Percentiles rank a stretch among this genome's conserved stretches.
Conservation (phyloP, 2,113 vertebrate species). For the Sebastes fasciatus region DNA sequence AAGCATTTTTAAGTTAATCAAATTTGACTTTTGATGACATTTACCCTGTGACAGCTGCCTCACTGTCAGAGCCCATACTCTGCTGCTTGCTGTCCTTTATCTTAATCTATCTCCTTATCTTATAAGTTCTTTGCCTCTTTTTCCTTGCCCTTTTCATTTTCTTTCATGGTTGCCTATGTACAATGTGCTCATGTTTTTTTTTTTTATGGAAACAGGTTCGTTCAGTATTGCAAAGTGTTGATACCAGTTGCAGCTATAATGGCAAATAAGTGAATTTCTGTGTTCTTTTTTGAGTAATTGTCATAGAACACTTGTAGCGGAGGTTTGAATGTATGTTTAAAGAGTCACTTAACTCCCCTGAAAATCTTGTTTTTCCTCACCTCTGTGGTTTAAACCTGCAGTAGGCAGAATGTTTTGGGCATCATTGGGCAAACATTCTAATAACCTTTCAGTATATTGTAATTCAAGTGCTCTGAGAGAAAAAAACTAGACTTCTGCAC, state of each 20-base stretch:
- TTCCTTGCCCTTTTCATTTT: neutral
- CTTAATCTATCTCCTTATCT: neutral
- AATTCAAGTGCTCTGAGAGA: too few relatives aligned
- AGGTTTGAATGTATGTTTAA: neutral
- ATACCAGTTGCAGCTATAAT: neutral
- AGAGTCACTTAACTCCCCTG: neutral
- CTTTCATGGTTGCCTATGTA: neutral
- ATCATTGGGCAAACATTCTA: too few relatives aligned
- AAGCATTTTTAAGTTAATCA: neutral
- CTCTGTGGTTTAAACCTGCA: neutral
- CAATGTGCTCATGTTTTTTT: neutral
- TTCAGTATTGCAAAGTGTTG: neutral
- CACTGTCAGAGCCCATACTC: neutral
- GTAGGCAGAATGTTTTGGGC: too few relatives aligned
- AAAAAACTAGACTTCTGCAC: too few relatives aligned
- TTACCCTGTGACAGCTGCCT: neutral
- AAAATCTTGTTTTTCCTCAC: neutral
- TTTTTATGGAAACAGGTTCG: too few relatives aligned
- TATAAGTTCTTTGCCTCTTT: neutral
- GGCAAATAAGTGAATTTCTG: neutral
- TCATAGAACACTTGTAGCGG: neutral
- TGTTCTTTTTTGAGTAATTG: neutral
- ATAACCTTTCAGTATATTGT: too few relatives aligned
- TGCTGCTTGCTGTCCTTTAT: neutral
- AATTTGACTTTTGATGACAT: neutral